Conservation (phyloP, 2,113 vertebrate species). For the Phylloscopus whistleri region DNA sequence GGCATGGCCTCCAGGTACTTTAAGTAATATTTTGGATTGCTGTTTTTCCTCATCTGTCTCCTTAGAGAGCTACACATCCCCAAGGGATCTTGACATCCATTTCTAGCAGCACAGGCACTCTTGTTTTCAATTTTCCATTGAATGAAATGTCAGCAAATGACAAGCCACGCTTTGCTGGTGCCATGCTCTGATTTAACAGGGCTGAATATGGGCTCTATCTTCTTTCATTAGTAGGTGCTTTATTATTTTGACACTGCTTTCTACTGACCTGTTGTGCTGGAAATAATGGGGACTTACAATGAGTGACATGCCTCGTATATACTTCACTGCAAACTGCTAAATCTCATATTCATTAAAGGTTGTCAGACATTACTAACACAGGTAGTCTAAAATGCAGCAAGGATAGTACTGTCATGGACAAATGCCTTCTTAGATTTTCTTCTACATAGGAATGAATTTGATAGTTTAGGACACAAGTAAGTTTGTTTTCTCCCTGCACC, state of each 20-base stretch:
- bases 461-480: background rate
- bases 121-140: background rate
- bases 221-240: background rate
- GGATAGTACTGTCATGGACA: background rate
- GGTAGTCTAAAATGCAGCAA: background rate
- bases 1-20: background rate
- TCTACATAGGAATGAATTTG: background rate
- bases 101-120: background rate
- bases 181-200: background rate
- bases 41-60: background rate
- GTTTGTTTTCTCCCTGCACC: background rate
- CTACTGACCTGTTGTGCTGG: background rate
- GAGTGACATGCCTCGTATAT: accelerated
- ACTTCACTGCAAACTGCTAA: background rate
- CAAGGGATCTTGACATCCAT: background rate
- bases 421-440: background rate
- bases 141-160: background rate
- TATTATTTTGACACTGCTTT: constrained; percentile 22
- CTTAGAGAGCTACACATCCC: background rate
- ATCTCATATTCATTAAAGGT: background rate
- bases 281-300: background rate
- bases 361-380: background rate
- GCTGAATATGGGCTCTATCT: background rate
- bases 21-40: background rate
- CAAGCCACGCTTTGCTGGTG: background rate